phyloP scores from a whole-genome alignment of 1,140 invertebrate genomes.

The Drosophila insularis region DNA sequence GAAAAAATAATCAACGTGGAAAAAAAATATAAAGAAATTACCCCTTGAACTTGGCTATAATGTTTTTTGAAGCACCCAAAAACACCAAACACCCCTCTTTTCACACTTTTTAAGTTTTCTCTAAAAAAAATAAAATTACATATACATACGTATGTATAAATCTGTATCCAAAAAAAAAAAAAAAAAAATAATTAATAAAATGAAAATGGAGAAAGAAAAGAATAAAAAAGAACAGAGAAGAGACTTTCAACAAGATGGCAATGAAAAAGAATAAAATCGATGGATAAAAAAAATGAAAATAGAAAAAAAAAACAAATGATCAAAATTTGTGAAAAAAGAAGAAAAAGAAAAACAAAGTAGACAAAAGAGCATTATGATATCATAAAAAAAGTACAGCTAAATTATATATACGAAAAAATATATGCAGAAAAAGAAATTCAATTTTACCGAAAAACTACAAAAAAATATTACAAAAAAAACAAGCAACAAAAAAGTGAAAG shows the following conservation, averaged over 20 bases:
- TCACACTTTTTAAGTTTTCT: constrained; percentile 78
- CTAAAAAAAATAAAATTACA: constrained; percentile 42
- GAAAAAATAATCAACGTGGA: constrained; percentile 62
- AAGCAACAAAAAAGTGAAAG: constrained; percentile 27
- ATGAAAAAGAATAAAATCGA: constrained; percentile 54
- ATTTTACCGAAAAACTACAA: constrained; percentile 64
- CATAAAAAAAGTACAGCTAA: constrained; percentile 35
- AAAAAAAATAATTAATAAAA: constrained; percentile 4
- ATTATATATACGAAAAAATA: constrained; percentile 70
- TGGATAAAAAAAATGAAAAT: constrained; percentile 15
- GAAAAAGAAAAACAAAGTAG: constrained; percentile 55
- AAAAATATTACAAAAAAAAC: constrained; percentile 66
- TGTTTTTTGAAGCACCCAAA: constrained; percentile 81
- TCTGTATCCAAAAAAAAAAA: constrained; percentile 44
- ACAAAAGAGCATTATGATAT: constrained; percentile 38
- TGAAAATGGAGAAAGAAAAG: constrained; percentile 53
- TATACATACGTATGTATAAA: constrained; percentile 39
- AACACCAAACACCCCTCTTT: constrained; percentile 77
- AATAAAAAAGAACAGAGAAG: constrained; percentile 50
- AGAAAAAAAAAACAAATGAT: constrained; percentile 55
- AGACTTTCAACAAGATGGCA: constrained; percentile 62
- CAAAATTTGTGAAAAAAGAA: constrained; percentile 53
- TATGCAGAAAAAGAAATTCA: constrained; percentile 71
- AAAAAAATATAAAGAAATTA: constrained; percentile 43
- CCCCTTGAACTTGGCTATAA: constrained; percentile 74